These are phyloP conservation scores for Scaptomyza polygonia DNA, from an alignment of 2,888 invertebrate species.

Conservation along the genomic window DNA sequence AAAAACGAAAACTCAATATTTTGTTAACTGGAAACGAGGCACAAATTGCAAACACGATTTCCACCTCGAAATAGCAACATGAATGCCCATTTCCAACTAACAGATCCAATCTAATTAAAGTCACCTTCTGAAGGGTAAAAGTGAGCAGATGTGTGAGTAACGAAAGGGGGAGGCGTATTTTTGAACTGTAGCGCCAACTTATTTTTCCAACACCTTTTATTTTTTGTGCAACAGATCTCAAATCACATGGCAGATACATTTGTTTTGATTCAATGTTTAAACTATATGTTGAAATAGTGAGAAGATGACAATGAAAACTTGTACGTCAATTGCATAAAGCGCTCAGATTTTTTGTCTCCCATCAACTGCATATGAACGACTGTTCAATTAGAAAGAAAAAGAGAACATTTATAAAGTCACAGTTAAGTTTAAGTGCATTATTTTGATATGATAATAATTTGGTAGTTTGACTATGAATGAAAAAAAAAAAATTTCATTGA, in stretches of 20 bases:
- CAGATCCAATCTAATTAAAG: conserved; percentile 70
- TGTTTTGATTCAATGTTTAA: neutral
- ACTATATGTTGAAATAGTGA: no score
- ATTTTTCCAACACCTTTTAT: neutral
- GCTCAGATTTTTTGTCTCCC: no score
- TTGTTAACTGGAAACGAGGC: conserved; percentile 30
- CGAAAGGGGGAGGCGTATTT: neutral
- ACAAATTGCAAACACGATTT: conserved; percentile 40
- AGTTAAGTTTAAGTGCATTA: no score
- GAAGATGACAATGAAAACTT: no score
- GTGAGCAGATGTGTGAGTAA: conserved; percentile 6
- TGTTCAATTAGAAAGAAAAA: no score
- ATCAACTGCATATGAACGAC: no score
- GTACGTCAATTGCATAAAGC: no score
- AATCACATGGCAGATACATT: conserved; percentile 12
- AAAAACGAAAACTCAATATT: conserved; percentile 7
- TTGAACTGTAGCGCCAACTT: conserved; percentile 2
- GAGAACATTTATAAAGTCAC: no score
- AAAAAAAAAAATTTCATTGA: no score
- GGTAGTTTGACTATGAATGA: no score
- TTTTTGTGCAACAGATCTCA: neutral
- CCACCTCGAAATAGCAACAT: neutral
- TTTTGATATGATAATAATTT: no score
- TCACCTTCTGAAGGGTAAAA: conserved; percentile 65
- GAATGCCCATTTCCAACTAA: conserved; percentile 20